Base-by-base conservation (phyloP, 1,140 invertebrate genomes). In the Drosophila lini region DNA sequence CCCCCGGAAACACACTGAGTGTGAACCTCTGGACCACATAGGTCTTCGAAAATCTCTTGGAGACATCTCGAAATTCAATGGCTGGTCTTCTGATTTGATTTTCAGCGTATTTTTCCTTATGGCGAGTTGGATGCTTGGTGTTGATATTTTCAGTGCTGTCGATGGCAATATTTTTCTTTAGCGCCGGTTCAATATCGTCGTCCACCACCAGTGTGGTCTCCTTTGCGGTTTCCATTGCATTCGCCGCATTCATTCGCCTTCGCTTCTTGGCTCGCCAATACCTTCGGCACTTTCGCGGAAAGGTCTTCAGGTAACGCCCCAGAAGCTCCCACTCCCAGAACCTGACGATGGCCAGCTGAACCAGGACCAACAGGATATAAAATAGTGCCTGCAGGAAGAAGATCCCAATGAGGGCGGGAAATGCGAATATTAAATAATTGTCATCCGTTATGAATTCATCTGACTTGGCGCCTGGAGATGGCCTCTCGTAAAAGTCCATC, bases 31-130 rank as follows among this genome's bases (percentile, higher is more conserved):
- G 45, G 1, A 86, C 28, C 13, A 73, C 83, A 45, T 45, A 73
- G 0, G 1, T 11, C 1, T 67, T 65, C 0, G 0, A 6, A 11
- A 34, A 82, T 32, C 53, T 82, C n/a, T 79, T 71, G 59, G 52
- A 81, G 5, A 86, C 75, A 3, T 47, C 42, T 5, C 40, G 34
- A 5, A 81, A 73, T 19, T 81, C 68, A 10, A 85, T 65, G 0
- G 10, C 3, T 0, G 19, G 28, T 10, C 36, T 22, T 40, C 7
- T 40, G 7, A 1, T 8, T 40, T 3, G 3, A n/a, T 40, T 15
- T 11, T 19, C 41, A 6, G 15, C 22, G 22, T 22, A 2, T 22
- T 22, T 22, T 22, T 22, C 22, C 22, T 22, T 22, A 22, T 22
- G 22, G 19, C 19, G 19, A 19, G 19, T 19, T 19, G 19, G 19